These are phyloP conservation scores for Synaphobranchus kaupii DNA, from an alignment of 2,797 vertebrate genomes.

Conservation along the genomic window DNA sequence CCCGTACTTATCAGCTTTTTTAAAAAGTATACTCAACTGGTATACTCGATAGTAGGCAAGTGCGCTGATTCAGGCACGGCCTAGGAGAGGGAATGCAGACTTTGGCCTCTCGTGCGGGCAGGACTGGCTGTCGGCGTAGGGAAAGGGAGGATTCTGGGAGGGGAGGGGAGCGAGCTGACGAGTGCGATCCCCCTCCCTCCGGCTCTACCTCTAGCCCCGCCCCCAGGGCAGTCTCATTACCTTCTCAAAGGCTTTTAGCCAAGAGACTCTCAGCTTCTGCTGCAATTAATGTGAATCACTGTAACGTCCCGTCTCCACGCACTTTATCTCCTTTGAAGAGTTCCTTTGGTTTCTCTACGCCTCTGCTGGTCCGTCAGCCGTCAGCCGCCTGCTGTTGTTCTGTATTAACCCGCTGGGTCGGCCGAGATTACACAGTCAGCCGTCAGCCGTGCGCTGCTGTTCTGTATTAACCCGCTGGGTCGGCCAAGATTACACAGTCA, in stretches of 20 bases:
- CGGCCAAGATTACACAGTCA: no score
- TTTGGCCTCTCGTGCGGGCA: neutral
- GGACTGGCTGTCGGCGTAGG: neutral
- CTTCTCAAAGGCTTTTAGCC: neutral
- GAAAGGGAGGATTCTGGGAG: neutral
- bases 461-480: neutral
- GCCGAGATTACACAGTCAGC: no score
- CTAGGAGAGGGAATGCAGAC: neutral
- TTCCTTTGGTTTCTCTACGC: neutral
- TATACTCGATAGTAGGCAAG: no score
- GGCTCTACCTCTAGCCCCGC: neutral
- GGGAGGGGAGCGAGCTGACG: neutral
- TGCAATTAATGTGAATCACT: conserved; percentile 1
- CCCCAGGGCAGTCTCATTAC: neutral
- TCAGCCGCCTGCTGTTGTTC: neutral
- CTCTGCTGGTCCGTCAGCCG: neutral
- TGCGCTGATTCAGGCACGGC: no score
- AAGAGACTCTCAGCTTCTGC: conserved; percentile 10
- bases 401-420: no score
- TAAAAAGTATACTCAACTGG: no score
- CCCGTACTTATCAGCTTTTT: no score
- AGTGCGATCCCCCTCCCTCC: neutral
- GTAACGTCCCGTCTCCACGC: neutral
- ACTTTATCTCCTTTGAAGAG: neutral
- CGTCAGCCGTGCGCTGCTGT: neutral